Evolutionary conservation across 2,797 vertebrate genomes (phyloP), one percentile per base, ranked within the genome.

Genomic region (Sternotherus odoratus): DNA sequence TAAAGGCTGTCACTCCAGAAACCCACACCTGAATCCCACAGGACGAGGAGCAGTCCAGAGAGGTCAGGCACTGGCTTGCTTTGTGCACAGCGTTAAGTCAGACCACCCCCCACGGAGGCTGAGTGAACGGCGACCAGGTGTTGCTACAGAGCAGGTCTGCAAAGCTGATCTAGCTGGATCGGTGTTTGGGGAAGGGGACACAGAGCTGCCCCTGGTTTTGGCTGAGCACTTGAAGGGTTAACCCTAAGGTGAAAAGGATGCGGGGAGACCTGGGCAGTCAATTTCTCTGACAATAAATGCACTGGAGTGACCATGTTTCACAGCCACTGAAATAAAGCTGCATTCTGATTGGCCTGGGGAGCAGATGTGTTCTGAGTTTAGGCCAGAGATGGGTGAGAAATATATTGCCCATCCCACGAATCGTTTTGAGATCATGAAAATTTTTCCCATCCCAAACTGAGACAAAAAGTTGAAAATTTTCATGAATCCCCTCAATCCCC

Each of bases 261-360:
- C 39, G 49, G 86, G 77, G 51, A 88, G 49, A 26, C 5, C 1
- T 43, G 1, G 13, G 28, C 0, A 5, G n/a, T 85, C 92, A 94
- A 82, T 91, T n/a, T 0, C 4, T 2, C 0, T 48, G 1, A 30
- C 39, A 21, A 24, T 2, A 0, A 49, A 10, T 17, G 2, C 1
- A 21, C 2, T 33, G 50, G 54, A 8, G 17, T 0, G 48, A 21
- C 1, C 11, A 4, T 57, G 24, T 23, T 24, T 39, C n/a, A 54
- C 23, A 79, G 19, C 19, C n/a, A 11, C 36, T 69, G n/a, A 39
- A 21, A 36, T 23, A 79, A 54, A 79, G n/a, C 21, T 16, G 50
- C 16, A 43, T 26, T 81, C 53, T 72, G 80, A 81, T 90, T 89
- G 91, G 89, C 1, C 0, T 30, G 1, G 24, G 3, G 2, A 60